phyloP scores from a whole-genome alignment of 2,888 invertebrate species.

The Xestoiulus laeticollis region DNA sequence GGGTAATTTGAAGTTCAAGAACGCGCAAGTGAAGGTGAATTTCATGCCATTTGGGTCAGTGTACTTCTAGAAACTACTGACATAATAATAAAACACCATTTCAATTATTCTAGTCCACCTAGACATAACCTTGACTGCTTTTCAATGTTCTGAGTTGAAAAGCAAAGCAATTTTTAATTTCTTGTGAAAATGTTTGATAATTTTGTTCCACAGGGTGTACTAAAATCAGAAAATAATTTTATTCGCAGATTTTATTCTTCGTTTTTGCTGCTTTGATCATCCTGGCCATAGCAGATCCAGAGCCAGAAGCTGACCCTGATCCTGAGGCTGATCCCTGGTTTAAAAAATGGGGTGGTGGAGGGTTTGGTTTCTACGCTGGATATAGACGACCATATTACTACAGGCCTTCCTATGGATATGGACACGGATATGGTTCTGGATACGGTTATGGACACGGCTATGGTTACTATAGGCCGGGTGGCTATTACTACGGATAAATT shows the following conservation, averaged over 20 bases:
- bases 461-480: neutral
- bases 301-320: neutral
- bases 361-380: neutral
- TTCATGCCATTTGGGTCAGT: neutral
- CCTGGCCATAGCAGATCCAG: neutral
- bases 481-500: neutral
- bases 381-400: slow-evolving; percentile 23
- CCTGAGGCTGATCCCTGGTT: slow-evolving; percentile 10
- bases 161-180: no score
- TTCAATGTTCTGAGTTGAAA: neutral
- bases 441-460: neutral
- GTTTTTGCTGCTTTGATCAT: neutral
- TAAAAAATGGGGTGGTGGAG: neutral
- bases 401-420: neutral
- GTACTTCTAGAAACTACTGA: slow-evolving; percentile 15
- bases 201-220: no score
- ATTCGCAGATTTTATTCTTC: neutral
- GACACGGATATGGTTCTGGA: neutral
- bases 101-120: neutral
- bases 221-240: neutral
- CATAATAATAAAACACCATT: neutral
- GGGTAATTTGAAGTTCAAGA: slow-evolving; percentile 23
- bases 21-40: neutral
- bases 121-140: neutral
- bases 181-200: no score